Evolutionary conservation across 1,140 invertebrate genomes (phyloP), one percentile per base, ranked within the genome.

Genomic region (Rhyzopertha dominica): DNA sequence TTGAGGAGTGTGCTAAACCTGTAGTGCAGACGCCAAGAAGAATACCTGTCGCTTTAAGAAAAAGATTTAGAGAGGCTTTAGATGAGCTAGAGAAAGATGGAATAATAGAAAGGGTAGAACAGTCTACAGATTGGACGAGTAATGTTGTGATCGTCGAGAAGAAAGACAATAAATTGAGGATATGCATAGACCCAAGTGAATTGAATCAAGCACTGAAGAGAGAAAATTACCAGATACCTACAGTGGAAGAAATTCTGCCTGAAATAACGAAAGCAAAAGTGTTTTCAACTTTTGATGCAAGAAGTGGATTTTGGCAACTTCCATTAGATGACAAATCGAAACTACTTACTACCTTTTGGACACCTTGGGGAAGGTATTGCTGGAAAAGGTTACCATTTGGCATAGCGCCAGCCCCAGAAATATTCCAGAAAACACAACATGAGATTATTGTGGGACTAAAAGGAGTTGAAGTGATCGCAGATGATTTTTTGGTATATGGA

Each of bases 171-270:
- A 51, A 62, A n/a, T 31, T 73, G 4, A 46, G 72, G 24, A 56
- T 76, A 16, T 74, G 69, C 47, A 41, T 76, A 12, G 70, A 76
- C 57, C 72, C 72, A 4, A 56, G 44, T 19, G 62, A 68, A 26
- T 51, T 76, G 22, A 75, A 75, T 54, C 65, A 61, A 50, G 54
- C 51, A 8, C 62, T 74, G 8, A 62, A 58, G 41, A 32, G 66
- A 10, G 55, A 58, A 48, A 54, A 61, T 49, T 64, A 63, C 54
- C 63, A 54, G 17, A 53, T 72, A 10, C 62, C 65, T 9, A 68
- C 60, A 1, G 26, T 66, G 14, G 65, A 70, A 17, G 65, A 70
- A 47, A 54, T 71, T 22, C 55, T 59, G 16, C 30, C 51, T 10
- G 54, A 60, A 36, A 35, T 73, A n/a, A 30, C 12, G 14, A 22